Conservation (phyloP, 2,113 vertebrate genomes). For the Cololabis saira region DNA sequence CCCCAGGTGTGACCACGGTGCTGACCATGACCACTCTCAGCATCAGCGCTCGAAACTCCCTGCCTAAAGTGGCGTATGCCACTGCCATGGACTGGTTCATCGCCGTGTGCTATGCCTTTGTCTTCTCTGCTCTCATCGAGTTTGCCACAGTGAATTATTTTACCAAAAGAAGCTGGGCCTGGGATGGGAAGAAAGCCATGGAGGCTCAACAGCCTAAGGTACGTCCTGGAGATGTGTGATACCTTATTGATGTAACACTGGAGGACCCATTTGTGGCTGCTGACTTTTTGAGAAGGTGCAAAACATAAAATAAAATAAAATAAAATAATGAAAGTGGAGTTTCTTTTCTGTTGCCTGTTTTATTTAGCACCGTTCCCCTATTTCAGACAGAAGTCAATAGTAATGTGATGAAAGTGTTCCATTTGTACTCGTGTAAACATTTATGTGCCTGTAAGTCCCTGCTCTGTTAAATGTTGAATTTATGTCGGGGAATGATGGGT, state of each 20-base stretch:
- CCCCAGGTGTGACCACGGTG: constrained; percentile 94
- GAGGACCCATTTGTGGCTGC: not conserved
- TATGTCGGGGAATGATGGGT: not conserved
- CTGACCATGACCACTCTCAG: constrained; percentile 98
- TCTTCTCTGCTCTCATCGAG: constrained; percentile 97
- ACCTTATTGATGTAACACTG: not conserved
- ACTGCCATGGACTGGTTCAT: constrained; percentile 99
- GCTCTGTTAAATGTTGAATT: not conserved
- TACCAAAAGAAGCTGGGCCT: constrained; percentile 98
- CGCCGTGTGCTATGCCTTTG: constrained; percentile 96
- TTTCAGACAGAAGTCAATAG: too few species aligned
- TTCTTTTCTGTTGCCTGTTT: too few species aligned
- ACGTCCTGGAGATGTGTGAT: constrained; percentile 8
- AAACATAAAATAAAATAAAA: too few species aligned
- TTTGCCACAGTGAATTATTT: constrained; percentile 99
- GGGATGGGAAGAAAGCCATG: constrained; percentile 98
- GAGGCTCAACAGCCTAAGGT: constrained; percentile 97
- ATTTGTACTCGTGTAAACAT: too few species aligned
- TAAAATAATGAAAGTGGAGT: too few species aligned
- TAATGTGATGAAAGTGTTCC: too few species aligned
- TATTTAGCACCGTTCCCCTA: too few species aligned
- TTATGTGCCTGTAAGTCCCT: too few species aligned
- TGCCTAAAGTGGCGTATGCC: constrained; percentile 97
- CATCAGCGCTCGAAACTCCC: constrained; percentile 96
- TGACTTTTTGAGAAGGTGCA: not conserved